Evolutionary conservation across 2,888 invertebrate genomes (phyloP).

Genomic region (Conops quadrifasciatus): DNA sequence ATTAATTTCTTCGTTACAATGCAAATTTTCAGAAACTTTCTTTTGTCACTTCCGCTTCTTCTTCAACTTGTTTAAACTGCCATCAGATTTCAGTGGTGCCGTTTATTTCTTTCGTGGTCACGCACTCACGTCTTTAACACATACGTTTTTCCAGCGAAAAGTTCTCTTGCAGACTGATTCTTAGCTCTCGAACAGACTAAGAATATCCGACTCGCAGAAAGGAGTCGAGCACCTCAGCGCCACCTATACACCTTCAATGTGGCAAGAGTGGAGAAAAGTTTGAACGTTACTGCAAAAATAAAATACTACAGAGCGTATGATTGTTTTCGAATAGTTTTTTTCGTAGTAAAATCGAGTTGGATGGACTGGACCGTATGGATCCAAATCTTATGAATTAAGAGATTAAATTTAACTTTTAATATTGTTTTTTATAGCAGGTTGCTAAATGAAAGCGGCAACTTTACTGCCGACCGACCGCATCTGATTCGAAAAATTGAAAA

Average conservation of each 20-base stretch:
- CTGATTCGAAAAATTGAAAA: no score
- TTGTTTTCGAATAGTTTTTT: neutral
- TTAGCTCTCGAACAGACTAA: constrained; percentile 33
- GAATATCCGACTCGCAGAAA: constrained; percentile 31
- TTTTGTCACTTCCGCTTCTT: neutral
- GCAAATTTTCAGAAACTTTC: neutral
- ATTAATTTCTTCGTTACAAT: neutral
- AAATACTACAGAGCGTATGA: constrained; percentile 15
- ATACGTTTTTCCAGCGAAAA: constrained; percentile 51
- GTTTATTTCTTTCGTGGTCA: no score
- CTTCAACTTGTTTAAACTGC: neutral
- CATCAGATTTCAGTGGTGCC: no score
- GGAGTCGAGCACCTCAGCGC: constrained; percentile 24
- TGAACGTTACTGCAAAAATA: constrained; percentile 1
- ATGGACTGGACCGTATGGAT: no score
- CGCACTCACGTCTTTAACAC: neutral
- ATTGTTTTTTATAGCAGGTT: no score
- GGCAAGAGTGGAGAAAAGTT: neutral
- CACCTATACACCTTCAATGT: constrained; percentile 26
- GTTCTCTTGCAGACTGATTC: constrained; percentile 55
- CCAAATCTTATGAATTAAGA: no score
- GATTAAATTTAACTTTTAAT: no score
- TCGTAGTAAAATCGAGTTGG: no score
- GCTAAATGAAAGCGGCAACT: no score
- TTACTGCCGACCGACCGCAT: no score